Conservation (phyloP, 2,113 vertebrate genomes). For the Madoqua kirkii region DNA sequence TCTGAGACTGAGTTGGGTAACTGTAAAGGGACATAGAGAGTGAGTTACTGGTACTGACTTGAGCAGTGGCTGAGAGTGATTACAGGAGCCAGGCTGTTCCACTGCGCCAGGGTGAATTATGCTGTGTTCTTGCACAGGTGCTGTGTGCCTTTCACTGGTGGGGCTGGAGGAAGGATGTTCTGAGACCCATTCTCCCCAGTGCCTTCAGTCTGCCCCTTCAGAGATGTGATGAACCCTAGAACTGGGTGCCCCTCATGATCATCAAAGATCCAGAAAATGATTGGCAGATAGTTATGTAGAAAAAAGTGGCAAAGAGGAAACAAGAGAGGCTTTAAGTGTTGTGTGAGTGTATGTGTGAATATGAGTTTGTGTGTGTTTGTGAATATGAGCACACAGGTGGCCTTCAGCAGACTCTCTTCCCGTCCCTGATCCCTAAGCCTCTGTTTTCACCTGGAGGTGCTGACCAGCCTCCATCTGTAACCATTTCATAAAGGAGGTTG, state of each 20-base stretch:
- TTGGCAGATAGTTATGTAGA: not conserved
- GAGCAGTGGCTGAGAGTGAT: not conserved
- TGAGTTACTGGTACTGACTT: not conserved
- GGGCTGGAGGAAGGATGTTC: not conserved
- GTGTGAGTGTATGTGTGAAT: not conserved
- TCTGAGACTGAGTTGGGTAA: not conserved
- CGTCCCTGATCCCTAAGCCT: not conserved
- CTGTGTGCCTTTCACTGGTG: not conserved
- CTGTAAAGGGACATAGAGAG: not conserved
- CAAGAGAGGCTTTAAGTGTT: not conserved
- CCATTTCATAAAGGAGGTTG: not conserved
- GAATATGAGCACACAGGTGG: not conserved
- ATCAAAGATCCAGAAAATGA: not conserved
- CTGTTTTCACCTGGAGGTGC: constrained; percentile 22
- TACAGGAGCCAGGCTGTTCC: not conserved
- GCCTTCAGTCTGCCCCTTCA: not conserved
- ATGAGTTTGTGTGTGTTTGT: not conserved
- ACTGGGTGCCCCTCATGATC: rapidly evolving
- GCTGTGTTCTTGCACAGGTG: not conserved
- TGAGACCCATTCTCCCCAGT: not conserved
- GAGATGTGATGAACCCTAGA: not conserved
- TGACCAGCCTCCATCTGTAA: not conserved
- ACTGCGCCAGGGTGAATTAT: not conserved
- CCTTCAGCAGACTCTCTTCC: not conserved
- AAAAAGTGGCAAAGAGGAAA: not conserved